Evolutionary conservation across 2,888 invertebrate species (phyloP).

Genomic region (Drosophila pseudotalamancana): DNA sequence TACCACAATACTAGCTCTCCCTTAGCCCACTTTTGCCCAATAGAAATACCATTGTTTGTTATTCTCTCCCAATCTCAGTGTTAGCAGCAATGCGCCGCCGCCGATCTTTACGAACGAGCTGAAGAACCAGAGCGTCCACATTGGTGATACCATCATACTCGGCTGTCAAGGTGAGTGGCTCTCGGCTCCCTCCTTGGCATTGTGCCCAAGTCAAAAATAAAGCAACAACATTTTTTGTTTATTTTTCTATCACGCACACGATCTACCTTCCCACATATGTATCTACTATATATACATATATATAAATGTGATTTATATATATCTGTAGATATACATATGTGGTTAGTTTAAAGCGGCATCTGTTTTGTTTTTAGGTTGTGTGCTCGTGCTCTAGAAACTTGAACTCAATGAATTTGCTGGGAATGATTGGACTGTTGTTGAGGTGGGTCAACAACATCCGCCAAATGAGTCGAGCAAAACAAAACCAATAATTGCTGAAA

Average conservation of each 20-base stretch:
- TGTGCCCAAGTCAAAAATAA: constrained; percentile 52
- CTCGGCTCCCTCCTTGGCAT: constrained; percentile 57
- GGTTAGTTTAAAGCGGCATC: constrained; percentile 37
- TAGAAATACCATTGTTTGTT: neutral
- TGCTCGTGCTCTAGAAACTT: constrained; percentile 79
- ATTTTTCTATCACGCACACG: constrained; percentile 38
- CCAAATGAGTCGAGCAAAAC: constrained; percentile 71
- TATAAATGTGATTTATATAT: constrained; percentile 6
- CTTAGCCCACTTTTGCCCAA: neutral
- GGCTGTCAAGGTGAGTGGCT: constrained; percentile 88
- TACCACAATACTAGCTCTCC: neutral
- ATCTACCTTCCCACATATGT: too few species aligned
- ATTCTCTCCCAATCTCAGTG: constrained; percentile 54
- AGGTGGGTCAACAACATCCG: constrained; percentile 79
- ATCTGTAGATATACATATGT: constrained; percentile 20
- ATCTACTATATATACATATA: constrained; percentile 16
- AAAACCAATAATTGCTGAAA: constrained; percentile 57
- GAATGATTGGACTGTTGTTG: constrained; percentile 70
- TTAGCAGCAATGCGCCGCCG: constrained; percentile 86
- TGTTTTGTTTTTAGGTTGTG: constrained; percentile 49
- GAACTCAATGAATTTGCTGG: constrained; percentile 76
- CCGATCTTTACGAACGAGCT: constrained; percentile 92
- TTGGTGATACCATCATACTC: constrained; percentile 90
- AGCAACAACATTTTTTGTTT: constrained; percentile 46
- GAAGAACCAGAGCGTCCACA: constrained; percentile 90